These are phyloP conservation scores for Aphodius granarius DNA, from an alignment of 2,888 invertebrate genomes.

Conservation along the genomic window DNA sequence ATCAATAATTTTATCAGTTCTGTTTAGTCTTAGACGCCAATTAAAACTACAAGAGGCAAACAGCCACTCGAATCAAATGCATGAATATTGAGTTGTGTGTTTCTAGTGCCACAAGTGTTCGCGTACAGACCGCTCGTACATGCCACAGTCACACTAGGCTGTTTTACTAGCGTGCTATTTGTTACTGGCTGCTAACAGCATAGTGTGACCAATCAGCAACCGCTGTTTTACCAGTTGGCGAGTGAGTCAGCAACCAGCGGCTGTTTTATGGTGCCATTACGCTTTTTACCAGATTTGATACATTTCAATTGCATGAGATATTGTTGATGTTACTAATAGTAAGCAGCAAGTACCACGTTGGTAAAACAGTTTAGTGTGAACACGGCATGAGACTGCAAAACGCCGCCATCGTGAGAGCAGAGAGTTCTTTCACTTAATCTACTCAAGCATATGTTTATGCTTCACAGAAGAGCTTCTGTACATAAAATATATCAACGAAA, in stretches of 20 bases:
- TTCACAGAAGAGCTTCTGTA: neutral
- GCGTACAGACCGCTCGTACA: too few species aligned
- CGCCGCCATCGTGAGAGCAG: neutral
- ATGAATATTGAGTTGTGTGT: neutral
- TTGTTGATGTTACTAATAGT: too few species aligned
- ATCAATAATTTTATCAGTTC: neutral
- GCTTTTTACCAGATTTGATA: too few species aligned
- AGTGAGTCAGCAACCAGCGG: too few species aligned
- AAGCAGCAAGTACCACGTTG: too few species aligned
- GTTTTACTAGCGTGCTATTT: too few species aligned
- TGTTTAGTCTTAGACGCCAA: neutral
- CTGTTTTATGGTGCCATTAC: too few species aligned
- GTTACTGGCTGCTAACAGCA: neutral
- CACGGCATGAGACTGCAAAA: neutral
- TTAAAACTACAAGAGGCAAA: neutral
- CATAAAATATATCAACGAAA: neutral
- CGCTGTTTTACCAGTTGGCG: too few species aligned
- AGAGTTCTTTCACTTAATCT: neutral
- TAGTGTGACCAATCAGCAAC: too few species aligned
- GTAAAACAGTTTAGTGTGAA: too few species aligned
- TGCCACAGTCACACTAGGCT: too few species aligned
- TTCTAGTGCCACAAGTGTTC: neutral
- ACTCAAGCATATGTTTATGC: neutral
- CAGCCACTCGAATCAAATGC: neutral
- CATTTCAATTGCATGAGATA: too few species aligned